phyloP scores from a whole-genome alignment of 2,888 invertebrate species.

The Nemapogon koenigi region DNA sequence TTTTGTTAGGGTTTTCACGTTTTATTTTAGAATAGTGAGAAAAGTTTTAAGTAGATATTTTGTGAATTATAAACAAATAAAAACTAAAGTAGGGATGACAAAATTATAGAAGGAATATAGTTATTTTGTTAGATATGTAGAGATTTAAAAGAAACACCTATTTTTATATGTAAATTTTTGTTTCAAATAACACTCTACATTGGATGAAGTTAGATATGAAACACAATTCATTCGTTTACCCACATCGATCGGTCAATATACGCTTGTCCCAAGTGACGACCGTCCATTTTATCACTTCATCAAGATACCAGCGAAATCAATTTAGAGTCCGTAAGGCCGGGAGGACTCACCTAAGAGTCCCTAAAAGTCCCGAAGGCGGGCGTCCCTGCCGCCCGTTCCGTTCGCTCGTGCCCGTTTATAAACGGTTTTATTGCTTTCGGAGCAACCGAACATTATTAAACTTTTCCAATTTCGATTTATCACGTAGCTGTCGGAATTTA shows the following conservation, averaged over 20 bases:
- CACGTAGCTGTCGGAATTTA: slow-evolving; percentile 67
- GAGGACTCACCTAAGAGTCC: slow-evolving; percentile 55
- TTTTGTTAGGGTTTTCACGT: slow-evolving; percentile 26
- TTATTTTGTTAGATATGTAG: no score
- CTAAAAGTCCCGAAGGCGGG: slow-evolving; percentile 59
- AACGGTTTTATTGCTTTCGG: slow-evolving; percentile 67
- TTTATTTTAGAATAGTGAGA: no score
- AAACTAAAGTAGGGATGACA: no score
- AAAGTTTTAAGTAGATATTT: no score
- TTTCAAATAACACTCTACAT: not conserved
- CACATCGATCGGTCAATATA: slow-evolving; percentile 21
- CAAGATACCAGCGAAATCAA: slow-evolving; percentile 54
- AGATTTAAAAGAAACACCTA: no score
- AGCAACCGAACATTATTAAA: slow-evolving; percentile 67
- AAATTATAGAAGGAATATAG: no score
- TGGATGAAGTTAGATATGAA: not conserved
- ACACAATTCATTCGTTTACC: not conserved
- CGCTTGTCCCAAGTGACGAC: slow-evolving; percentile 24
- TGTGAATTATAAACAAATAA: no score
- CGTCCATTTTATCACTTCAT: slow-evolving; percentile 44
- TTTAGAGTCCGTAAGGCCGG: slow-evolving; percentile 46
- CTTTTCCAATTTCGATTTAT: slow-evolving; percentile 68
- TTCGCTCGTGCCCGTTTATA: slow-evolving; percentile 64
- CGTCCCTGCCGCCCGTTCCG: slow-evolving; percentile 59
- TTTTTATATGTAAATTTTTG: not conserved